Base-by-base conservation (phyloP, 2,888 invertebrate genomes). In the Ormyrus pomaceus region DNA sequence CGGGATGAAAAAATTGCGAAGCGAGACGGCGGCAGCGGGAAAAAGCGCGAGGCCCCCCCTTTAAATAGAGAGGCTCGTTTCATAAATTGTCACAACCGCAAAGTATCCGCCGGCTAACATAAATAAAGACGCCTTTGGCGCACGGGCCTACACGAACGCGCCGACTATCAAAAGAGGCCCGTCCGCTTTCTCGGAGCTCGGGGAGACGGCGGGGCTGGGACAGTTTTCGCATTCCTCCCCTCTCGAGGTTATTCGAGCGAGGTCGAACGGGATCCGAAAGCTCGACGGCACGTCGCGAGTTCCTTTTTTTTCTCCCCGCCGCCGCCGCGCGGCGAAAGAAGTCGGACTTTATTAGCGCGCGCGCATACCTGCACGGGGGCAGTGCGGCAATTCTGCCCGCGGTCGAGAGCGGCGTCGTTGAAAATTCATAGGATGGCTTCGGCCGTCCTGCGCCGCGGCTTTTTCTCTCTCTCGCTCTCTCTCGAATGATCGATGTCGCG, bases 401-500 rank as follows among this genome's bases (percentile, higher is more conserved):
- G 19, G 19, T 19, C 19, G 19, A 19, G 19, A 19, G 1, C 19
- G 19, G 1, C 19, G 19, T 50, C 51, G 51, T 59, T 61, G 71
- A 51, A 71, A 71, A 71, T 71, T 59, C 71, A 61, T 61, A 71
- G 59, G 50, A 51, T 45, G 19, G 19, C 19, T 19, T 19, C 19
- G 19, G 19, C 19, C 19, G 46, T 46, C 45, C 9, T 5, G 69
- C 19, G 34, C 68, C 9, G 34, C 5, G 45, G 55, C 45, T 69
- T 69, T 69, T 69, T 69, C 46, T 13, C 19, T 19, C 19, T 2
- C 19, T 19, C 19, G 8, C 69, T 7, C 9, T n/a, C n/a, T 10
- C 48, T 50, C 9, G 72, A 64, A 45, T 73, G 72, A 73, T 73
- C 72, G 72, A 73, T 64, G 69, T 46, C 68, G n/a, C 7, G 68